Percentiles rank a stretch among this genome's conserved stretches.
These are phyloP conservation scores for Petrocephalus schoutedeni DNA, from an alignment of 2,797 vertebrate species.

Conservation along the genomic window DNA sequence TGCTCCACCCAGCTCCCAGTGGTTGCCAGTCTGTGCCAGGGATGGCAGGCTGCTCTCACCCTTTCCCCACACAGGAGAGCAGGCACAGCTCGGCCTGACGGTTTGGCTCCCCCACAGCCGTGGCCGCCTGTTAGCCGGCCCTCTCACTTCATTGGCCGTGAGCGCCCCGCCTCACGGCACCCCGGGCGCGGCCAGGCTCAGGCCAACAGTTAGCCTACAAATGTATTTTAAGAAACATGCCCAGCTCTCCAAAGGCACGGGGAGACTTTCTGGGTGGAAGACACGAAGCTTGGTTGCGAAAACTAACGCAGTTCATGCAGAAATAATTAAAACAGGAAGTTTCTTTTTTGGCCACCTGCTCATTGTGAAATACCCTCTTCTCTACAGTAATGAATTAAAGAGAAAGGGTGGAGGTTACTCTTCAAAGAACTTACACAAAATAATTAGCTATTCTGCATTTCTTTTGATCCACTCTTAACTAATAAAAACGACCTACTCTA, in stretches of 20 bases:
- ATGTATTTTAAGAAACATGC: conserved; percentile 6
- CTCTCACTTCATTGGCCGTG: background rate
- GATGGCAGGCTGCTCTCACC: background rate
- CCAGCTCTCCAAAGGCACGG: background rate
- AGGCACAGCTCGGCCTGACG: background rate
- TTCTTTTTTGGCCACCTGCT: background rate
- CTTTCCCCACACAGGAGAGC: conserved; percentile 13
- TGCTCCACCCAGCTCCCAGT: background rate
- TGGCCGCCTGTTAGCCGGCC: background rate
- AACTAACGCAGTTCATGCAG: background rate
- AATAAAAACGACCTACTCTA: background rate
- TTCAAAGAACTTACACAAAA: background rate
- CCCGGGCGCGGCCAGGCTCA: background rate
- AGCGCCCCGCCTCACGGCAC: background rate
- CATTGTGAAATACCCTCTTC: background rate
- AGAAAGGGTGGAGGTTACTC: background rate
- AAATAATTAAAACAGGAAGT: background rate
- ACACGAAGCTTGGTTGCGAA: background rate
- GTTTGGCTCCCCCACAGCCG: background rate
- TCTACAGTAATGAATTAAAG: background rate
- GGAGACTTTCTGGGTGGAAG: background rate
- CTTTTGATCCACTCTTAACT: background rate
- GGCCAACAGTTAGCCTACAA: background rate
- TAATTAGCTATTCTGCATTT: background rate
- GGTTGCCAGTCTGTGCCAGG: conserved; percentile 9